Evolutionary conservation across 2,888 invertebrate genomes (phyloP), one percentile per base, ranked within the genome.

Genomic region (Epinotia demarniana): DNA sequence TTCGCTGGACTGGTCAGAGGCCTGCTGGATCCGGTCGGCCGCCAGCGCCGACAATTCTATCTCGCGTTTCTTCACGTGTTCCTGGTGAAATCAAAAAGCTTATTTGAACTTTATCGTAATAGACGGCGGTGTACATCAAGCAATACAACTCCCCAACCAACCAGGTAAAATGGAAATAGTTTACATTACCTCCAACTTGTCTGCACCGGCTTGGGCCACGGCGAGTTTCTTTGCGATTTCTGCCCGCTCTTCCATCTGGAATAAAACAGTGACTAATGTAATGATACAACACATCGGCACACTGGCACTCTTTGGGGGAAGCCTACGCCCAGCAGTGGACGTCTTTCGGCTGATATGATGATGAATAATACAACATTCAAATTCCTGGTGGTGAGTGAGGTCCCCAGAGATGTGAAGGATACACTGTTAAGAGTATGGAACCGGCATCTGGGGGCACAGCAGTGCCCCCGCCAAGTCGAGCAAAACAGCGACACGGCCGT

Each of bases 11-110:
- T 89, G 90, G 12, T 92, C 91, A 0, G 88, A 87, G 78, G 92
- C 90, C 63, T 89, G 86, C 66, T 92, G 89, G 66, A 92, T 91
- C 19, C 90, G 85, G 39, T 91, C 90, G 9, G 91, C 89, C 18
- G 93, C 91, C 55, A 92, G 76, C 5, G 87, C 87, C 3, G 92
- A 90, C 16, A 94, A 79, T 76, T 92, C 92, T 0, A 88, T 89
- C 81, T 92, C 93, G 62, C 91, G 86, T 46, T 88, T 84, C 18
- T 80, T 80, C 2, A 92, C 90, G 62, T 87, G 87, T 23, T 81
- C 81, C 92, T 92, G 78, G 88, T 82, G 53, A 89, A 39, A 81
- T 2, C 87, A 86, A 75, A 87, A 87, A 57, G 0, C 46, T 0
- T 49, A 16, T 49, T 16, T 49, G 16, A 49, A 16, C 13, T 16